Percentiles rank a stretch among this genome's conserved stretches.
Conservation (phyloP, 2,113 vertebrate genomes). For the Stegastes partitus region DNA sequence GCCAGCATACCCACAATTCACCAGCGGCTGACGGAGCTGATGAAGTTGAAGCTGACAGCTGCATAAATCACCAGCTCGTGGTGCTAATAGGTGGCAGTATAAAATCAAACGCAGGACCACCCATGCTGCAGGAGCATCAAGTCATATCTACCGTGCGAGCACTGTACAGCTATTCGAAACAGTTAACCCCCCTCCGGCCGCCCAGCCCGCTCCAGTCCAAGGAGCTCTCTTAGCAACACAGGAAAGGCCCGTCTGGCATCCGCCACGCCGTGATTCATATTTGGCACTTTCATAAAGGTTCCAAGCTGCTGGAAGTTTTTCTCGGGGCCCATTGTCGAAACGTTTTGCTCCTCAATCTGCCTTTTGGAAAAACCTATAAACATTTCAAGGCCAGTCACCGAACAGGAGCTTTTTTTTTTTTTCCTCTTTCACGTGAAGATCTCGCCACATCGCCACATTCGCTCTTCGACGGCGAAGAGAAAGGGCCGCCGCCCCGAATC, state of each 20-base stretch:
- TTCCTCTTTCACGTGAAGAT: constrained; percentile 62
- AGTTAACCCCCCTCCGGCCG: constrained; percentile 65
- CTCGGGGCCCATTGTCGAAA: constrained; percentile 66
- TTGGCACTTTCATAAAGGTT: constrained; percentile 86
- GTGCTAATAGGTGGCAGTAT: constrained; percentile 85
- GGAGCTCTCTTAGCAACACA: constrained; percentile 85
- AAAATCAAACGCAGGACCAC: constrained; percentile 85
- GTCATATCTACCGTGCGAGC: constrained; percentile 80
- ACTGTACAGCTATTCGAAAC: constrained; percentile 78
- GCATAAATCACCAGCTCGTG: constrained; percentile 83
- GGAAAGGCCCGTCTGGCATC: constrained; percentile 85
- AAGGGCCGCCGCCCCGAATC: constrained; percentile 31
- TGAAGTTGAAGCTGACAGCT: constrained; percentile 85
- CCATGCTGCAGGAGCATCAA: constrained; percentile 83
- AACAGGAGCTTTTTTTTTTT: constrained; percentile 67
- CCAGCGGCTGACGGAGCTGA: constrained; percentile 77
- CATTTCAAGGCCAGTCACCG: constrained; percentile 73
- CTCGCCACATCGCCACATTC: constrained; percentile 9
- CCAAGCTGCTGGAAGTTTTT: constrained; percentile 74
- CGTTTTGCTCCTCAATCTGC: constrained; percentile 52
- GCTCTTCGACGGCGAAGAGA: constrained; percentile 40
- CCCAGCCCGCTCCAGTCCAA: constrained; percentile 62
- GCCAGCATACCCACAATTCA: constrained; percentile 83
- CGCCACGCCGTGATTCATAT: constrained; percentile 85
- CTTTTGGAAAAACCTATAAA: constrained; percentile 78